A percentile compares a stretch with the other conserved stretches of the same genome.
Evolutionary conservation across 1,140 invertebrate species (phyloP).

Genomic region (Ips typographus): DNA sequence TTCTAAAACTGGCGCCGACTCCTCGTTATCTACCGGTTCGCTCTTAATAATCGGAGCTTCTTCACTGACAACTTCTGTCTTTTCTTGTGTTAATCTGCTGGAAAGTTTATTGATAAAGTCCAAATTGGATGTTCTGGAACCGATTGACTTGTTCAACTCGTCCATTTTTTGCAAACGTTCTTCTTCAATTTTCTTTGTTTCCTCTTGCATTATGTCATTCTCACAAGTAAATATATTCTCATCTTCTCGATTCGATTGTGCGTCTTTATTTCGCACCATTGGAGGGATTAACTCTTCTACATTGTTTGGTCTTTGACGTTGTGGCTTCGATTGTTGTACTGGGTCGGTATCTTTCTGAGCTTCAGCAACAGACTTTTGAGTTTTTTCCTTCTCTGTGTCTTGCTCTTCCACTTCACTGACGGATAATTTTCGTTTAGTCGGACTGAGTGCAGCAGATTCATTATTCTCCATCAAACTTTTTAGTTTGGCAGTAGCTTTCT

Average conservation of each 20-base stretch:
- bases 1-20: conserved; percentile 20
- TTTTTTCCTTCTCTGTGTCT: neutral
- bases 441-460: neutral
- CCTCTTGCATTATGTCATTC: conserved; percentile 44
- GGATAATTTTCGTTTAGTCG: neutral
- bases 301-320: conserved; percentile 7
- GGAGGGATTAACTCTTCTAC: conserved; percentile 4
- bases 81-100: conserved; percentile 36
- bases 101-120: conserved; percentile 45
- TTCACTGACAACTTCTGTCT: conserved; percentile 3
- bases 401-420: neutral
- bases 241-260: conserved; percentile 22
- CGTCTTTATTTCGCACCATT: conserved; percentile 1
- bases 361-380: neutral
- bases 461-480: conserved; percentile 32
- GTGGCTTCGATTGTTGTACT: neutral
- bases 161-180: conserved; percentile 46
- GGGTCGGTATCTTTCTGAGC: conserved; percentile 20
- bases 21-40: conserved; percentile 29
- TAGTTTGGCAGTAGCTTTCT: conserved; percentile 35
- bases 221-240: conserved; percentile 45
- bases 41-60: conserved; percentile 21
- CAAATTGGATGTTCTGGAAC: conserved; percentile 35
- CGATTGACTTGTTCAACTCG: conserved; percentile 43
- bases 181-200: conserved; percentile 44